phyloP scores from a whole-genome alignment of 2,113 vertebrate genomes.

The Nanorana parkeri region DNA sequence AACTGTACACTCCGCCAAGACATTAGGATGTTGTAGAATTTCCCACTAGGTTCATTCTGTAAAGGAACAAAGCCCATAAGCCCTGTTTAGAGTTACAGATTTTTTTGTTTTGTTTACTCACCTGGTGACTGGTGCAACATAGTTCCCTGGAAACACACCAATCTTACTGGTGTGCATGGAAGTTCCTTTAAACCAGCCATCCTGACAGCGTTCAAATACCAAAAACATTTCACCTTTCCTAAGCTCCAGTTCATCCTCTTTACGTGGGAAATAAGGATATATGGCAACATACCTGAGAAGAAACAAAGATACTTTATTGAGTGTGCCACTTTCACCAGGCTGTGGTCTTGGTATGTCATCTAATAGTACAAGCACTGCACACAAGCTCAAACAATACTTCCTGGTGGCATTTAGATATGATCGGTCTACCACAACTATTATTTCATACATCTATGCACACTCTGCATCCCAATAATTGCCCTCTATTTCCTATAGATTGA shows the following conservation, averaged over 20 bases:
- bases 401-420: no score
- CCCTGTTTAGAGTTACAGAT: not conserved
- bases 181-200: slow-evolving; percentile 98
- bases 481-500: no score
- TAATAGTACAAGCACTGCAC: no score
- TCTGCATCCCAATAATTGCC: no score
- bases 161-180: slow-evolving; percentile 98
- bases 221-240: slow-evolving; percentile 97
- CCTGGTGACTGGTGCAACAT: slow-evolving; percentile 95
- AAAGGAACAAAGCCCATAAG: no score
- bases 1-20: not conserved
- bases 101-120: slow-evolving; percentile 60
- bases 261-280: slow-evolving; percentile 93
- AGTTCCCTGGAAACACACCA: slow-evolving; percentile 97
- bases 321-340: not conserved
- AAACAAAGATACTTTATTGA: slow-evolving; percentile 9
- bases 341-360: no score
- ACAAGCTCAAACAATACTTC: no score
- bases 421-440: no score
- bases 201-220: slow-evolving; percentile 96
- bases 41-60: not conserved
- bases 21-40: not conserved
- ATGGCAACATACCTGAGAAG: slow-evolving; percentile 85
- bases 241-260: slow-evolving; percentile 95
- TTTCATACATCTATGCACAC: no score